Conservation (phyloP, 30 jellyfish, hydroid and myxozoan species). For the Turritopsis dohrnii region DNA sequence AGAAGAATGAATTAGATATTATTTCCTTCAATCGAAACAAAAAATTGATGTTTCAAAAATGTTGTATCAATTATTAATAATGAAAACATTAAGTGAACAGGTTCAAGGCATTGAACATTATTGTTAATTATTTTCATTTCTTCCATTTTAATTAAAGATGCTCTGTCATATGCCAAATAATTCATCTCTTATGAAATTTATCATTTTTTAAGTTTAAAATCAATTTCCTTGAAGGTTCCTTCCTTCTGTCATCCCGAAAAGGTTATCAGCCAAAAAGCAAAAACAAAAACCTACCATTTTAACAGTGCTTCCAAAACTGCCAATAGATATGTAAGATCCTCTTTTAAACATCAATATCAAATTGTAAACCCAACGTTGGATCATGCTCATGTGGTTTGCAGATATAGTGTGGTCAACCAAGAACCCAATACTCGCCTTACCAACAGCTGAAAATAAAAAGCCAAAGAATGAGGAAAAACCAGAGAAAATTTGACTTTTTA, state of each 20-base stretch:
- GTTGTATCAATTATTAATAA: not conserved
- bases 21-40: not conserved
- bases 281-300: conserved; percentile 42
- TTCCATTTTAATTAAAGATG: too few species aligned
- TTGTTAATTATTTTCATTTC: too few species aligned
- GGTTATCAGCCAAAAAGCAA: not conserved
- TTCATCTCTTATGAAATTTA: too few species aligned
- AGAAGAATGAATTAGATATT: not conserved
- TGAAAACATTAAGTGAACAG: too few species aligned
- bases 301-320: conserved; percentile 69
- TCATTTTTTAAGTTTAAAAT: too few species aligned
- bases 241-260: too few species aligned
- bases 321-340: conserved; percentile 72
- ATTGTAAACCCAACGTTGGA: conserved; percentile 72
- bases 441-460: conserved; percentile 46
- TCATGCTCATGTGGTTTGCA: conserved; percentile 76
- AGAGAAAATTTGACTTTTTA: too few species aligned
- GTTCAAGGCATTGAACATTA: too few species aligned
- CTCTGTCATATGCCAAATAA: too few species aligned
- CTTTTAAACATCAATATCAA: conserved; percentile 60
- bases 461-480: too few species aligned
- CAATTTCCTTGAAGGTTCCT: not conserved
- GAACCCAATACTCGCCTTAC: conserved; percentile 69
- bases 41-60: not conserved
- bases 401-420: conserved; percentile 71